Evolutionary conservation across 2,888 invertebrate species (phyloP), one percentile per base, ranked within the genome.

Genomic region (Hirtodrosophila duncani): DNA sequence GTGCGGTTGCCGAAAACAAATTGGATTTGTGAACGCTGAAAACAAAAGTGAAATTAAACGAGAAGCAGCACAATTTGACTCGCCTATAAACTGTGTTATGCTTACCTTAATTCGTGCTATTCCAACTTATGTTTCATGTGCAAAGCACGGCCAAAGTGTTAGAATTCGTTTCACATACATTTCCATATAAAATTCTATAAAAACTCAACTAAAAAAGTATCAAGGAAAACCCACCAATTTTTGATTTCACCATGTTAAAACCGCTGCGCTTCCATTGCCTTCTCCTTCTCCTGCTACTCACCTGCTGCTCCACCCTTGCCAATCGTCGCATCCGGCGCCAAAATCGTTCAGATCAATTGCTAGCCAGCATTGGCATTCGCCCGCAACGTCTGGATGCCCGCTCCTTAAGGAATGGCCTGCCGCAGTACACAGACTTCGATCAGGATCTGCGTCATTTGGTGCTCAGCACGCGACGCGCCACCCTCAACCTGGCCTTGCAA

Each of bases 361-460:
- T 78, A 6, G 59, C 53, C 4, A 67, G 67, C n/a, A 42, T 79
- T 3, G 83, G 82, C 3, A 50, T 82, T 10, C 60, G 39, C 1
- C 52, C 62, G 2, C 58, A 61, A 1, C 8, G 9, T 0, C 77
- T 56, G 29, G 33, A 68, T 39, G 24, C 67, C 0, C 48, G 50
- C 0, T 33, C 49, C 0, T 39, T 53, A 3, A 17, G 58, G 0
- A 75, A 67, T 16, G 77, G 68, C 0, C 39, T 68, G 9, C 42
- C 65, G 3, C 49, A 62, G 21, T 78, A 71, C n/a, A 84, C 83
- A 16, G 33, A 71, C 31, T 52, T 82, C 2, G 84, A 83, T 48
- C 49, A 49, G 3, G 29, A 49, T 2, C 50, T 53, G 10, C 78
- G 83, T 0, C 56, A 62, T 1, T 3, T 81, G 0, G 57, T 81